These are phyloP conservation scores for Prinia subflava DNA, from an alignment of 2,113 vertebrate genomes.

Conservation along the genomic window DNA sequence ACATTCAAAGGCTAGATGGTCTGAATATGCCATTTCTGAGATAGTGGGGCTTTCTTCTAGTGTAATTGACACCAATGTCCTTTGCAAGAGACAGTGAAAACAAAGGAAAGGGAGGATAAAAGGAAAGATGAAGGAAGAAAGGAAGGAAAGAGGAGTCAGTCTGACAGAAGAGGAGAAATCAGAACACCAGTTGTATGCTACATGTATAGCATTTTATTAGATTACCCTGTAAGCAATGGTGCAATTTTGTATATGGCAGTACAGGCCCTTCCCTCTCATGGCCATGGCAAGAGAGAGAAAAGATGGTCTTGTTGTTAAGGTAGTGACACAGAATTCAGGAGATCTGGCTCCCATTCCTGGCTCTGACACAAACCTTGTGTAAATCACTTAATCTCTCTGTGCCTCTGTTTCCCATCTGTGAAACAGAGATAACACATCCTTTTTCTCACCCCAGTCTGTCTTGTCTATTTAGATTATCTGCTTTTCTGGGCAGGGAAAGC, in stretches of 20 bases:
- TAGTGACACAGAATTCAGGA: conserved; percentile 43
- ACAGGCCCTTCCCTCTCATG: not conserved
- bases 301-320: conserved; percentile 37
- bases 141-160: not conserved
- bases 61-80: not conserved
- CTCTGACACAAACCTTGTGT: conserved; percentile 63
- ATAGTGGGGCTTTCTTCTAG: not conserved
- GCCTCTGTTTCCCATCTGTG: conserved; percentile 67
- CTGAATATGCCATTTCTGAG: not conserved
- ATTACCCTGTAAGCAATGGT: not conserved
- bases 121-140: not conserved
- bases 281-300: not conserved
- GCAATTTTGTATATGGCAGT: not conserved
- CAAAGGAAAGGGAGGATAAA: not conserved
- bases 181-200: not conserved
- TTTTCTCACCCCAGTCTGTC: conserved; percentile 60
- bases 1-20: not conserved
- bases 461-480: conserved; percentile 67
- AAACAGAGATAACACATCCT: conserved; percentile 66
- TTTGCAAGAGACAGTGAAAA: not conserved
- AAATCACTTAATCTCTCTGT: conserved; percentile 66
- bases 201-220: not conserved
- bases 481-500: conserved; percentile 55
- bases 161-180: not conserved
- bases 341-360: conserved; percentile 58